phyloP scores from a whole-genome alignment of 2,797 vertebrate species.

The Pseudochaenichthys georgianus region DNA sequence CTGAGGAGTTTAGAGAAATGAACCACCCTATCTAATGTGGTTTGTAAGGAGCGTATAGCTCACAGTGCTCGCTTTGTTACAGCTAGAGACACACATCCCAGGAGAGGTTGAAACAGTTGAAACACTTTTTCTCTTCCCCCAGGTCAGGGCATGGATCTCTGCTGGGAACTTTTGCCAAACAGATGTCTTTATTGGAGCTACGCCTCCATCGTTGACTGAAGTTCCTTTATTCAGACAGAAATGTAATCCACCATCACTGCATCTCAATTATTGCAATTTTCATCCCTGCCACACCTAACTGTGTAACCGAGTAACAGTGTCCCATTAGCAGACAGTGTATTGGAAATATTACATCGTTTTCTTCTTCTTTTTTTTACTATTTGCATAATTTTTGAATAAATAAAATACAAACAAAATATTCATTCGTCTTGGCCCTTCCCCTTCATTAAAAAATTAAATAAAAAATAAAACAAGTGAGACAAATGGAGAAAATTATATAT shows the following conservation, averaged over 20 bases:
- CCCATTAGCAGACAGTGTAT: background rate
- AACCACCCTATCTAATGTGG: conserved; percentile 14
- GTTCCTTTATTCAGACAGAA: conserved; percentile 35
- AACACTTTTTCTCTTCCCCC: conserved; percentile 35
- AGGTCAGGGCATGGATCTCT: conserved; percentile 46
- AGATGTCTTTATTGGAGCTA: conserved; percentile 59
- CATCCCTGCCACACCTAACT: conserved; percentile 6
- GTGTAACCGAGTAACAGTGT: background rate
- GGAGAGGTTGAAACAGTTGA: conserved; percentile 42
- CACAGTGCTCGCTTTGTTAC: conserved; percentile 57
- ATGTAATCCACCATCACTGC: conserved; percentile 21
- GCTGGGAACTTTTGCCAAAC: conserved; percentile 46
- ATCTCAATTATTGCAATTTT: conserved; percentile 17
- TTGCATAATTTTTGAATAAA: no score
- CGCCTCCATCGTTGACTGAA: conserved; percentile 33
- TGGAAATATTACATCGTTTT: background rate
- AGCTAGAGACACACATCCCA: conserved; percentile 40
- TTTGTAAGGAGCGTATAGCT: conserved; percentile 17
- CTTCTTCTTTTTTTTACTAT: no score
- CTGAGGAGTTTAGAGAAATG: conserved; percentile 13
- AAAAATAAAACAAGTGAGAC: no score
- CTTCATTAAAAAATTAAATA: no score
- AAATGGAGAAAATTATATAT: no score
- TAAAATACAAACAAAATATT: no score
- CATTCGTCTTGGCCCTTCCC: no score